Conservation (phyloP, 2,888 invertebrate genomes). For the Leptogaster cylindrica region DNA sequence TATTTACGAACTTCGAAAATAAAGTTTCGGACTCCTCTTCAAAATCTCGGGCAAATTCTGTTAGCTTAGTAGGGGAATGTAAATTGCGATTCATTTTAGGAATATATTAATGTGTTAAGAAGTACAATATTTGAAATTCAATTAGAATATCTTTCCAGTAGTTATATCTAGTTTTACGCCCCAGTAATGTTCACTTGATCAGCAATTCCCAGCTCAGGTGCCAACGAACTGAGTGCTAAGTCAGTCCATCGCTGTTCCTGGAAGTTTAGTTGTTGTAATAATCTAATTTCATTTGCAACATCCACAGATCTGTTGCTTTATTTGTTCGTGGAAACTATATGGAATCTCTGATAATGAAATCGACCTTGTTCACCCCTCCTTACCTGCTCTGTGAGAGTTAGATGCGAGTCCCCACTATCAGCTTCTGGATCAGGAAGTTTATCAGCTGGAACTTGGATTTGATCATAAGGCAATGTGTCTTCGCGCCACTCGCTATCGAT, state of each 20-base stretch:
- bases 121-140: no score
- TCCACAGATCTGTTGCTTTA: background rate
- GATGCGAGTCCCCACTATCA: slow-evolving; percentile 88
- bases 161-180: slow-evolving; percentile 53
- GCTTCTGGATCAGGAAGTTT: slow-evolving; percentile 93
- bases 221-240: slow-evolving; percentile 64
- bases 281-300: slow-evolving; percentile 22
- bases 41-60: slow-evolving; percentile 73
- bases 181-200: slow-evolving; percentile 59
- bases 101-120: slow-evolving; percentile 12
- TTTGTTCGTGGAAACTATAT: background rate
- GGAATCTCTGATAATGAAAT: background rate
- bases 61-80: slow-evolving; percentile 71
- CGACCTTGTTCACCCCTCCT: no score
- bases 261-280: slow-evolving; percentile 21
- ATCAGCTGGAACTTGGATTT: slow-evolving; percentile 81
- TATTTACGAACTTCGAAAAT: slow-evolving; percentile 60
- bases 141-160: no score
- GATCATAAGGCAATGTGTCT: slow-evolving; percentile 82
- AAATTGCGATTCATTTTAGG: slow-evolving; percentile 66
- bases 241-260: slow-evolving; percentile 73
- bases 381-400: slow-evolving; percentile 83
- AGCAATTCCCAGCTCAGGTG: slow-evolving; percentile 58
- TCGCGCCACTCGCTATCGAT: slow-evolving; percentile 85
- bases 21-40: slow-evolving; percentile 61